Evolutionary conservation across 2,888 invertebrate species (phyloP), one percentile per base, ranked within the genome.

Genomic region (Agrotis clavis): DNA sequence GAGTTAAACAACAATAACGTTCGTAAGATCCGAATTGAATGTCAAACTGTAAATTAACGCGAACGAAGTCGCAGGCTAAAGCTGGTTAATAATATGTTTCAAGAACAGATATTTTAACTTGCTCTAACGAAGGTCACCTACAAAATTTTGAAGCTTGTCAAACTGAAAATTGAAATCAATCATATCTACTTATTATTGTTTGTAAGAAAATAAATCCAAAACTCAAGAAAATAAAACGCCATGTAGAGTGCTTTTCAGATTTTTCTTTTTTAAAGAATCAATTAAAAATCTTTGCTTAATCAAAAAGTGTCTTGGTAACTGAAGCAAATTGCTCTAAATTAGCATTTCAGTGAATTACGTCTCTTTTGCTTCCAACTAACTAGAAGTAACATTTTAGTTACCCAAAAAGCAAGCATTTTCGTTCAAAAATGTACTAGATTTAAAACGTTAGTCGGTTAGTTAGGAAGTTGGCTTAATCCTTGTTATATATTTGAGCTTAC

Each of bases 321-420:
- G 41, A 65, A 18, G 59, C 19, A 74, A 76, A 76, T 76, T 74
- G 71, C 25, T 61, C 47, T 19, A 67, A 77, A 72, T 82, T 77
- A 67, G 61, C 66, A 66, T 66, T 57, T 25, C 45, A 63, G 54
- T 64, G 61, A 69, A 66, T 65, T 65, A 56, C 47, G 54, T 57
- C 51, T 62, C 25, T 48, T 59, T 59, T 71, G 13, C 60, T 7
- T 47, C 5, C 16, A 60, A 30, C n/a, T 50, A 51, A 70, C 53
- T 54, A 41, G 16, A 4, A 56, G 19, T 70, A 16, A 11, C 1
- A 35, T 61, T 50, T 73, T 56, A 21, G 18, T 4, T 13, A 41
- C 30, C 18, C 16, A 41, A 59, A 73, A 47, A 30, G 13, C 25
- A 19, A 48, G 35, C 6, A n/a, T 50, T 71, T 56, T 45, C 18